Conservation (phyloP, 2,888 invertebrate genomes). For the Lasioglossum figueresi region DNA sequence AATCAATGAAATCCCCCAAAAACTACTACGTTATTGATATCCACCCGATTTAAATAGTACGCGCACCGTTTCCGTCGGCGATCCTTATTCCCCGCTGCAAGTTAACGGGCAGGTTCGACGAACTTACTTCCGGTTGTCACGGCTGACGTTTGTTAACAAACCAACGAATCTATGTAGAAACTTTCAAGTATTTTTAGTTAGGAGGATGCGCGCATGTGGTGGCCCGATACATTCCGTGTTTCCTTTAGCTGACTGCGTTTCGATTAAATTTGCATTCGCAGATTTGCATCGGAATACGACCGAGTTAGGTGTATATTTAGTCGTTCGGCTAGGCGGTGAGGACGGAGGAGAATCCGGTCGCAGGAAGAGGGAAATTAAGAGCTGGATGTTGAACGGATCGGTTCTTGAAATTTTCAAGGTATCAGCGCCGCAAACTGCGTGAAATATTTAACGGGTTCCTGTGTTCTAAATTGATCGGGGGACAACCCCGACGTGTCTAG, state of each 20-base stretch:
- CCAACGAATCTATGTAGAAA: not conserved
- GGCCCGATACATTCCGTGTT: not conserved
- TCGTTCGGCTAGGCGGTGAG: not conserved
- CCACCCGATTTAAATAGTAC: slow-evolving; percentile 78
- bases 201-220: not conserved
- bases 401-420: not conserved
- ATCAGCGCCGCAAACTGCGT: not conserved
- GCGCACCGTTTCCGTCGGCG: slow-evolving; percentile 52
- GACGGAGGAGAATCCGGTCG: not conserved
- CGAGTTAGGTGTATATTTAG: slow-evolving; percentile 7
- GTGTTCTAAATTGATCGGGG: not conserved
- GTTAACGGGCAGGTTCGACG: not conserved
- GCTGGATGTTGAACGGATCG: not conserved
- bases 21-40: slow-evolving; percentile 81
- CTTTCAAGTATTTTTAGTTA: not conserved
- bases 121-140: not conserved
- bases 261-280: slow-evolving; percentile 18
- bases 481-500: not conserved
- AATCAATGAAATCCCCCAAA: slow-evolving; percentile 81
- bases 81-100: not conserved
- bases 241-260: not conserved
- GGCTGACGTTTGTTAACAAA: not conserved
- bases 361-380: slow-evolving; percentile 2
- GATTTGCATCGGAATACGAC: slow-evolving; percentile 4
- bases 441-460: not conserved